Conservation (phyloP, 2,797 vertebrate species). For the Paramormyrops hopkinsi region DNA sequence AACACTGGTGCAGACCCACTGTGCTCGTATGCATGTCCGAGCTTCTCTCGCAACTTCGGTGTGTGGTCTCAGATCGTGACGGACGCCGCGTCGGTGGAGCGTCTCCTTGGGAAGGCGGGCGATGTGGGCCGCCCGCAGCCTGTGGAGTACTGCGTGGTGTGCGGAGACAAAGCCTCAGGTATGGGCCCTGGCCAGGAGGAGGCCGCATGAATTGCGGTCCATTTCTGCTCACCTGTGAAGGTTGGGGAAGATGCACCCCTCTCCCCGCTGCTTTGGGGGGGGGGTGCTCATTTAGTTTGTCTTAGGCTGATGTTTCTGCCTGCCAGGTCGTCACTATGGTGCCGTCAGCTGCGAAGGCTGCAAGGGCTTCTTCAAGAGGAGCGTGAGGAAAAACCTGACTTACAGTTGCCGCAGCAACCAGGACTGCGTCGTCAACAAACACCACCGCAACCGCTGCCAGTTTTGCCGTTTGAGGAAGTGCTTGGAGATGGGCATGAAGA, state of each 20-base stretch:
- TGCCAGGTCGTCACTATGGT: conserved; percentile 79
- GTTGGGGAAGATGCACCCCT: background rate
- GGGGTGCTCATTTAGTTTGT: background rate
- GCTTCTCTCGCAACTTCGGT: background rate
- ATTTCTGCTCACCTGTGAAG: background rate
- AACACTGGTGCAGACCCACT: background rate
- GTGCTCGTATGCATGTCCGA: background rate
- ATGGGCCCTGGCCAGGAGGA: conserved; percentile 24
- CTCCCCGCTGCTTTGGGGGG: background rate
- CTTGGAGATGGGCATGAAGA: conserved; percentile 98
- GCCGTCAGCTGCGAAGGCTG: conserved; percentile 97
- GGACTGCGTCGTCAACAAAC: conserved; percentile 97
- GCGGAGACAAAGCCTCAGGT: conserved; percentile 98
- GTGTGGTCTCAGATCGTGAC: conserved; percentile 79
- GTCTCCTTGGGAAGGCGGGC: conserved; percentile 79
- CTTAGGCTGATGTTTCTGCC: background rate
- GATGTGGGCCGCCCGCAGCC: conserved; percentile 84
- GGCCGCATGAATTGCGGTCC: background rate
- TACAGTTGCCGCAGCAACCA: conserved; percentile 97
- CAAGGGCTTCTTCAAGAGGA: conserved; percentile 98
- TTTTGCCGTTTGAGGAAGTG: conserved; percentile 94
- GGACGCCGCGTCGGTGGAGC: conserved; percentile 89
- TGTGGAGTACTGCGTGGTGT: conserved; percentile 94
- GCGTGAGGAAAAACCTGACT: conserved; percentile 90
- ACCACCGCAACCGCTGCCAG: conserved; percentile 97